These are phyloP conservation scores for Lapara coniferarum DNA, from an alignment of 2,888 invertebrate genomes.

Conservation along the genomic window DNA sequence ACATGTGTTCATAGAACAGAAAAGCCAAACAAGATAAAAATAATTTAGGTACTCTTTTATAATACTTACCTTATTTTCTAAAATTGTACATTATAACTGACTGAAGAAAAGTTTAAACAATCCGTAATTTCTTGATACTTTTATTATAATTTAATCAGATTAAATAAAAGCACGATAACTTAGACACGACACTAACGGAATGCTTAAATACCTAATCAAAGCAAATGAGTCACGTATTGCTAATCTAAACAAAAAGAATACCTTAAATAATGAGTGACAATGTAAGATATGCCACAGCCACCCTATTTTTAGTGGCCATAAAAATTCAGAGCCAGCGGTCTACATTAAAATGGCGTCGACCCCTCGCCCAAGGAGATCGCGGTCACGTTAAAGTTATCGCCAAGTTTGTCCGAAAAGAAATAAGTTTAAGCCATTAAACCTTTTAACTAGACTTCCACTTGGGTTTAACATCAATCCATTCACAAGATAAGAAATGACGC, in stretches of 20 bases:
- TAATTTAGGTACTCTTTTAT: no score
- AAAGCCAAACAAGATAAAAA: no score
- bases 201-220: neutral
- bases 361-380: constrained; percentile 22
- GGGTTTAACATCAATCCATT: constrained; percentile 18
- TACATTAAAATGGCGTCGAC: constrained; percentile 7
- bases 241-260: constrained; percentile 5
- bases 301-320: constrained; percentile 18
- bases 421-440: constrained; percentile 14
- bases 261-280: constrained; percentile 8
- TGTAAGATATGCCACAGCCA: constrained; percentile 1
- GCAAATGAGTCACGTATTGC: constrained; percentile 9
- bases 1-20: no score
- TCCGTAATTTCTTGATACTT: neutral
- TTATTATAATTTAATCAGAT: neutral
- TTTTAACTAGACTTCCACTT: constrained; percentile 25
- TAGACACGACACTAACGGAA: neutral
- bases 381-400: constrained; percentile 25
- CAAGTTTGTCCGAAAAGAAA: constrained; percentile 13
- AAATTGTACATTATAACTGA: no score
- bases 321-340: constrained; percentile 1
- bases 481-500: constrained; percentile 2
- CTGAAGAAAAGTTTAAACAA: neutral
- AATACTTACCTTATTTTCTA: no score
- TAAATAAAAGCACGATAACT: constrained; percentile 5